Base-by-base conservation (phyloP, 1,140 invertebrate genomes). In the Chlorops oryzae region DNA sequence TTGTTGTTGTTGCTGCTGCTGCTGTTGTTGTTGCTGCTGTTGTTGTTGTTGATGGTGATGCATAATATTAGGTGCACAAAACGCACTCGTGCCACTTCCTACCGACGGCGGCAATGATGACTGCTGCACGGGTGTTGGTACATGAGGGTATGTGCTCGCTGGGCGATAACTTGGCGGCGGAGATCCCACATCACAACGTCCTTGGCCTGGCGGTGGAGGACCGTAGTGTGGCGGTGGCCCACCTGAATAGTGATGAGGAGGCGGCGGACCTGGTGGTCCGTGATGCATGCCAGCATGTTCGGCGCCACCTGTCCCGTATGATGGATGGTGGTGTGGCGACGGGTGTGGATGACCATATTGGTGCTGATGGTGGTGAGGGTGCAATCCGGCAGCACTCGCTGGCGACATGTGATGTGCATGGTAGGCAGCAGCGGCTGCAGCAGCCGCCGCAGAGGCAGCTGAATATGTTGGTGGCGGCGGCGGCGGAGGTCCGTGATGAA, bases 101-200 rank as follows among this genome's bases (percentile, higher is more conserved):
- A 9, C 59, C 53, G 4, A 50, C 55, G 18, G 56, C 40, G 13
- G 56, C 42, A 5, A 60, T 54, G 37, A 20, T 23, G 47, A 44
- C 43, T 50, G 49, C 22, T 32, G 49, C n/a, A 41, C 24, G n/a
- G 44, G 44, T 2, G 42, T 22, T 41, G 35, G 18, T 17, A 43
- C 10, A 35, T 23, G 58, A 15, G 52, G 54, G 55, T 64, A 69
- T 13, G 59, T 54, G 24, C 12, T 23, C 23, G 62, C 65, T 12
- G 65, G 59, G 2, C 65, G 58, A 51, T 68, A 68, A 22, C 65
- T 65, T 0, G 65, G 65, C 47, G 65, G 65, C n/a, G 65, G 65
- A 1, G 65, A 69, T 2, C 61, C 65, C 1, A 65, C 61, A 41
- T 69, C 65, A 15, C 65, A 69, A 7, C 65, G 65, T 32, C 63